A percentile compares a stretch with the other conserved stretches of the same genome.
Evolutionary conservation across 2,113 vertebrate genomes (phyloP).

Genomic region (Cyanistes caeruleus): DNA sequence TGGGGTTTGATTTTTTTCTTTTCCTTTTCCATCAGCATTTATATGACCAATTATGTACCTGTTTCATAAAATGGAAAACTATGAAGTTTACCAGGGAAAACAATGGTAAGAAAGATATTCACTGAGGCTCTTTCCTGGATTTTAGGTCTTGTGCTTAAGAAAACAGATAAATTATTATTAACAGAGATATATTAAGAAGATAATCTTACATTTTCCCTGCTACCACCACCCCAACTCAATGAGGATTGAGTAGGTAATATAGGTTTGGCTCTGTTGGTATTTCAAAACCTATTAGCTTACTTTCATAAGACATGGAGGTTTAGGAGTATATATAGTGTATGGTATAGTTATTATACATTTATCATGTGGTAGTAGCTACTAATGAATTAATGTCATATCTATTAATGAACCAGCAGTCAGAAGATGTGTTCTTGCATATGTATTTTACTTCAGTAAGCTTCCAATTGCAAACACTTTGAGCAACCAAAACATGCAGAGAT

Average conservation of each 20-base stretch:
- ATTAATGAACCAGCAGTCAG: background rate
- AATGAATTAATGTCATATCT: background rate
- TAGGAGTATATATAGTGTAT: background rate
- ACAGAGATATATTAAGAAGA: background rate
- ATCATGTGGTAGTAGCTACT: background rate
- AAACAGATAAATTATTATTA: background rate
- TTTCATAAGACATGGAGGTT: background rate
- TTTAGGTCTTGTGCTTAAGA: background rate
- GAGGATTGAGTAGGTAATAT: background rate
- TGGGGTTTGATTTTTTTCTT: background rate
- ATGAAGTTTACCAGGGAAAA: background rate
- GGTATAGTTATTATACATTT: background rate
- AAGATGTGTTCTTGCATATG: background rate
- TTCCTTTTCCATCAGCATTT: background rate
- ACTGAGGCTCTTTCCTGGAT: background rate
- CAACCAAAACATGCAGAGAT: background rate
- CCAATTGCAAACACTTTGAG: background rate
- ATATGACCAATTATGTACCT: background rate
- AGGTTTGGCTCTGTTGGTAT: background rate
- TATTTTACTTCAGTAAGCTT: background rate
- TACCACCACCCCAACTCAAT: background rate
- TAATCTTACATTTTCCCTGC: accelerated
- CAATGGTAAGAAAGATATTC: background rate
- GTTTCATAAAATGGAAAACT: background rate
- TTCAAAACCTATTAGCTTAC: background rate